Base-by-base conservation (phyloP, 2,113 vertebrate species). In the Heliornis fulica region DNA sequence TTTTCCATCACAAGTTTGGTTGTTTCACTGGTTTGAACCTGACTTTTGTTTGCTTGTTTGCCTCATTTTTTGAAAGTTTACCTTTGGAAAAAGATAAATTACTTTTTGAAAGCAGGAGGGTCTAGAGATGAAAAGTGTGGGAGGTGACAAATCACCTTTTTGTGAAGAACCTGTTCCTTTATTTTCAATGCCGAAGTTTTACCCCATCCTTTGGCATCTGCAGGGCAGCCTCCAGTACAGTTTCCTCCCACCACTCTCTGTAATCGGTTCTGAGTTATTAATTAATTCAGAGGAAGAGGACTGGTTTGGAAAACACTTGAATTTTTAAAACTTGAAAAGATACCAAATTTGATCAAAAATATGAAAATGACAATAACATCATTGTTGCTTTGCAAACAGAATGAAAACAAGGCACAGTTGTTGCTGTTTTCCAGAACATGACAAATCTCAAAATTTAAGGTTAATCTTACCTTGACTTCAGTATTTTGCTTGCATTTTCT, bases 401-500 rank as follows among this genome's bases (percentile, higher is more conserved):
- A 86, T 26, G 23, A 83, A 90, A 81, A n/a, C 6, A 71, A 80
- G 29, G 9, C 40, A 66, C 9, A 23, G 31, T 25, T n/a, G 9
- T 23, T 84, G 19, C 19, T 88, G 50, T 74, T 91, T 85, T 69
- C 76, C 77, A 81, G 71, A 86, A 64, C 15, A 56, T 26, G 11
- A 77, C 56, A 83, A 90, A 65, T 64, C 43, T 93, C 78, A 65
- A 59, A 79, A 86, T 25, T 25, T 66, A 77, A 71, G 68, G 43
- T 70, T 61, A 78, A 32, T 81, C 56, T 96, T 63, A 64, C 43
- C 31, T 78, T 84, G 76, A 82, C 43, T 94, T 93, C 38, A 36
- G 56, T 74, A 57, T 85, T 93, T 91, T 71, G 68, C 90, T 90
- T 92, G 85, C 86, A 92, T 88, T 94, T 86, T 81, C 22, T 48